Evolutionary conservation across 23 tunicate genomes (phyloP), one percentile per base, ranked within the genome.

Genomic region (Pegea sp.): DNA sequence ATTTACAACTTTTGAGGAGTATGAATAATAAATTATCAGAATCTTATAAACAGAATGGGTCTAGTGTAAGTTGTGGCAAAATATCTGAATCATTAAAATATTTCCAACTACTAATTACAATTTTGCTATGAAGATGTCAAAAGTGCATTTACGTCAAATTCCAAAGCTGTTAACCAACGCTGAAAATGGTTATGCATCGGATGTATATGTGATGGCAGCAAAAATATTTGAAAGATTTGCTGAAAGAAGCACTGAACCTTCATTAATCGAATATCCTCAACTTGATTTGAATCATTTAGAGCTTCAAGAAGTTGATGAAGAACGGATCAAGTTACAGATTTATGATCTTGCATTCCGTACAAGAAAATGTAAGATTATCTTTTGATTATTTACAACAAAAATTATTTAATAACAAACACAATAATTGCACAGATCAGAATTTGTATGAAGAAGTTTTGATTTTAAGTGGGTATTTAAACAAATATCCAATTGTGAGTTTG

Each of bases 391-490:
- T n/a, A n/a, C n/a, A n/a, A n/a, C n/a, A n/a, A n/a, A n/a, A n/a
- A n/a, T n/a, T n/a, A n/a, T n/a, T n/a, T n/a, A n/a, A n/a, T n/a
- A n/a, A n/a, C n/a, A n/a, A n/a, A n/a, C n/a, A n/a, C n/a, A n/a
- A n/a, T n/a, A n/a, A n/a, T n/a, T n/a, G n/a, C n/a, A n/a, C 54
- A 84, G 95, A 84, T 57, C 95, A 84, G 63, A 76, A 84, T 31
- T 48, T 84, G 2, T 27, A 74, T 3, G 95, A 84, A 58, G 84
- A 84, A 38, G 70, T 84, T 21, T 20, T 84, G 26, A 49, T 67
- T 7, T 71, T 74, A 63, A 84, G 95, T 58, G 71, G 74, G 24
- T 68, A 76, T 52, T 61, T 84, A 42, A 68, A 68, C 58, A 31
- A 68, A 11, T 70, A 84, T 42, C 71, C 95, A 26, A 62, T 81